A percentile compares a stretch with the other conserved stretches of the same genome.
These are phyloP conservation scores for Holocentrus rufus DNA, from an alignment of 2,797 vertebrate genomes.

Conservation along the genomic window DNA sequence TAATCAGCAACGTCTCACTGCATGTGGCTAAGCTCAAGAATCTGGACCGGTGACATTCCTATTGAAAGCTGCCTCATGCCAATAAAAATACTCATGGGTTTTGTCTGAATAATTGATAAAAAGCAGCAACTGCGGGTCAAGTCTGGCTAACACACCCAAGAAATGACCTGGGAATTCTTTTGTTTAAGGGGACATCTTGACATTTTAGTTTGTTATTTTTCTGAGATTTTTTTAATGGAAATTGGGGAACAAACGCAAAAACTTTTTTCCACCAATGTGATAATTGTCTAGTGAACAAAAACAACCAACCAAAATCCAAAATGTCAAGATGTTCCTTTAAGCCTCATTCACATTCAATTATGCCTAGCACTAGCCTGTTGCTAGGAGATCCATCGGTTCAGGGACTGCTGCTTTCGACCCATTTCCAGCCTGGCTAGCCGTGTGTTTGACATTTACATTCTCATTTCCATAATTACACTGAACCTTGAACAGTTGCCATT, in stretches of 20 bases:
- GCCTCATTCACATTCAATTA: slow-evolving; percentile 14
- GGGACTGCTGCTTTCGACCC: slow-evolving; percentile 32
- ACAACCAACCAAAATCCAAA: not conserved
- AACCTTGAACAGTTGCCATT: slow-evolving; percentile 71
- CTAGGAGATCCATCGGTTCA: slow-evolving; percentile 31
- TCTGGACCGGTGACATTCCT: slow-evolving; percentile 21
- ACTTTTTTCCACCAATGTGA: not conserved
- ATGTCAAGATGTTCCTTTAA: slow-evolving; percentile 21
- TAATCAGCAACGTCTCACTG: slow-evolving; percentile 45
- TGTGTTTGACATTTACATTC: slow-evolving; percentile 55
- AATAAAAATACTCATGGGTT: slow-evolving; percentile 25
- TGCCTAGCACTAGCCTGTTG: slow-evolving; percentile 26
- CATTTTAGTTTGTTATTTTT: too few relatives aligned
- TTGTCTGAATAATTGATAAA: slow-evolving; percentile 28
- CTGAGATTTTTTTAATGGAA: too few relatives aligned
- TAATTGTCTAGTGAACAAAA: slow-evolving; percentile 10
- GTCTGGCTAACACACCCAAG: not conserved
- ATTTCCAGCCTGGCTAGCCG: slow-evolving; percentile 29
- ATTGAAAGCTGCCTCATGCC: slow-evolving; percentile 16
- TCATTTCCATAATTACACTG: slow-evolving; percentile 66
- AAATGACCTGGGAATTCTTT: not conserved
- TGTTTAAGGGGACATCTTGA: too few relatives aligned
- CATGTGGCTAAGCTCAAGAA: slow-evolving; percentile 25
- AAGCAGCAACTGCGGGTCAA: not conserved
- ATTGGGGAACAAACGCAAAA: not conserved